A percentile compares a stretch with the other conserved stretches of the same genome.
These are phyloP conservation scores for Noturus placidus DNA, from an alignment of 2,113 vertebrate species.

Conservation along the genomic window DNA sequence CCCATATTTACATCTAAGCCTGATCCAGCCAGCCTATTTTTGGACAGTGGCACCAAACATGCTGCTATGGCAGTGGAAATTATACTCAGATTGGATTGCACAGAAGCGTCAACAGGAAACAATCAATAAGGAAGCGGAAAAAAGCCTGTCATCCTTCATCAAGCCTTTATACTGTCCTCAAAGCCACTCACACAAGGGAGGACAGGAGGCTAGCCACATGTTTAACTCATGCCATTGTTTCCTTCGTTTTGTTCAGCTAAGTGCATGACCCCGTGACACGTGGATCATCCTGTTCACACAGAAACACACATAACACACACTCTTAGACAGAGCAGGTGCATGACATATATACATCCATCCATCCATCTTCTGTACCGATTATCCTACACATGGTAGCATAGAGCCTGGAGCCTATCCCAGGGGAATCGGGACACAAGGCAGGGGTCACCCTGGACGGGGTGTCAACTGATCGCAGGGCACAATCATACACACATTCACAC, in stretches of 20 bases:
- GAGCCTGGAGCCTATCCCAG: too few species aligned
- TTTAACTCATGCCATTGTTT: conserved; percentile 30
- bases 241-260: background rate
- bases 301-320: background rate
- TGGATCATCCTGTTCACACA: background rate
- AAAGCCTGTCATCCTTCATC: conserved; percentile 48
- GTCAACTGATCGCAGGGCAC: too few species aligned
- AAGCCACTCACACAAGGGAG: conserved; percentile 20
- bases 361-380: too few species aligned
- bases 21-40: conserved; percentile 44
- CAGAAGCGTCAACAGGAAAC: conserved; percentile 50
- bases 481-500: too few species aligned
- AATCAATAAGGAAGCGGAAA: conserved; percentile 53
- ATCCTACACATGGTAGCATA: too few species aligned
- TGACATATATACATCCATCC: too few species aligned
- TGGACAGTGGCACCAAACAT: conserved; percentile 40
- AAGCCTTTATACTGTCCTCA: conserved; percentile 45
- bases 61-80: conserved; percentile 48
- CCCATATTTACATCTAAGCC: conserved; percentile 36
- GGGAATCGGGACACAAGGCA: too few species aligned
- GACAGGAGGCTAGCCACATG: conserved; percentile 18
- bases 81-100: conserved; percentile 47
- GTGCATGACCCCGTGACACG: conserved; percentile 13
- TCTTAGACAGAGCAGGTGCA: background rate
- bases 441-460: too few species aligned